Evolutionary conservation across 2,113 vertebrate genomes (phyloP).

Genomic region (Serinus canaria): DNA sequence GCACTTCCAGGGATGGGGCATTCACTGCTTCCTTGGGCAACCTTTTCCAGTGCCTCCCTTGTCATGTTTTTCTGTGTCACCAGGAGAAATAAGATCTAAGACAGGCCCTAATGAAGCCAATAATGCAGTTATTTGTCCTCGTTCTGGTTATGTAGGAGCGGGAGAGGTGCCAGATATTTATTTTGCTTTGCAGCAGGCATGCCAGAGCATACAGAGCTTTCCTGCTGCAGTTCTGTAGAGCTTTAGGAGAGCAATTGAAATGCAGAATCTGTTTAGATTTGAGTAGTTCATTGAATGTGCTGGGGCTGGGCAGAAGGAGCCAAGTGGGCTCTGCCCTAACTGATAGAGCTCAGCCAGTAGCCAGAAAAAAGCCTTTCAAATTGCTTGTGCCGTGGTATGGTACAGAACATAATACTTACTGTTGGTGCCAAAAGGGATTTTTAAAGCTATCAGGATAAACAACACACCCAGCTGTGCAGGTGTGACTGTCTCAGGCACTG

Average conservation of each 20-base stretch:
- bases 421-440: background rate
- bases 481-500: rapidly evolving
- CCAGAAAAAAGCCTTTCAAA: background rate
- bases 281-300: background rate
- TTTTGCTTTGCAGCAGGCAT: background rate
- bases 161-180: background rate
- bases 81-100: background rate
- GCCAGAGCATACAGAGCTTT: background rate
- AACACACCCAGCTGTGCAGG: background rate
- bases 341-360: background rate
- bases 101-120: background rate
- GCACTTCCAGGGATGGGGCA: background rate
- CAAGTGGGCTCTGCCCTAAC: background rate
- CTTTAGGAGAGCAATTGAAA: background rate
- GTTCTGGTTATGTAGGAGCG: background rate
- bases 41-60: background rate
- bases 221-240: background rate
- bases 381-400: rapidly evolving
- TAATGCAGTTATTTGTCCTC: background rate
- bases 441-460: background rate
- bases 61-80: background rate
- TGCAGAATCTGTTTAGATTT: background rate
- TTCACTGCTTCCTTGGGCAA: background rate
- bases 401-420: background rate
- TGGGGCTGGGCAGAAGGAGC: background rate